Evolutionary conservation across 2,797 vertebrate genomes (phyloP).

Genomic region (Chlorospingus semifuscus): DNA sequence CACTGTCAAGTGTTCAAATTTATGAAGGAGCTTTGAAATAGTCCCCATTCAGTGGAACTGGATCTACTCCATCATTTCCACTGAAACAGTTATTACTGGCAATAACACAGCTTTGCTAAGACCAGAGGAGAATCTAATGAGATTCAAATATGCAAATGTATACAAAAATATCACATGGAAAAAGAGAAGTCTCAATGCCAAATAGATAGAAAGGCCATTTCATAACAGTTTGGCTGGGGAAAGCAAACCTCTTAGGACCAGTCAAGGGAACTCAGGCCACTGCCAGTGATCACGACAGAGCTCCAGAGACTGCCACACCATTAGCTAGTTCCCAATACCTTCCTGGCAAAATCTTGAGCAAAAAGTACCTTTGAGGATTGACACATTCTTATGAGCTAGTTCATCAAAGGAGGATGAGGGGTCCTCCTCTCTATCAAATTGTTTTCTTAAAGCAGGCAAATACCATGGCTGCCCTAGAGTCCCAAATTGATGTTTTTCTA

Average conservation of each 20-base stretch:
- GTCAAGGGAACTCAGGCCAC: not conserved
- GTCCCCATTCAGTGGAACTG: not conserved
- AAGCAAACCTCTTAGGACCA: not conserved
- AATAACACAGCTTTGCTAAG: not conserved
- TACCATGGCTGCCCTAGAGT: not conserved
- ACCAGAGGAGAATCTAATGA: not conserved
- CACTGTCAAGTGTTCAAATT: not conserved
- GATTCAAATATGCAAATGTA: not conserved
- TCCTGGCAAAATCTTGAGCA: not conserved
- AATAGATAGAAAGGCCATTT: not conserved
- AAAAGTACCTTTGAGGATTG: not conserved
- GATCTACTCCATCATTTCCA: not conserved
- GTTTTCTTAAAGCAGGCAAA: not conserved
- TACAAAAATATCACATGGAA: not conserved
- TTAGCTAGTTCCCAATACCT: not conserved
- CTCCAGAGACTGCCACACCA: not conserved
- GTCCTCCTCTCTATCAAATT: not conserved
- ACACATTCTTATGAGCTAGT: not conserved
- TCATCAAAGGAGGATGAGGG: not conserved
- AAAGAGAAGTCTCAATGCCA: not conserved
- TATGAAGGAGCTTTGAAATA: not conserved
- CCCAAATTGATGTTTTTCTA: not conserved
- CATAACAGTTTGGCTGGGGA: not conserved
- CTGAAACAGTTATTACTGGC: not conserved
- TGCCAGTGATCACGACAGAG: not conserved